These are phyloP conservation scores for Aphidius ervi DNA, from an alignment of 1,140 invertebrate species.

Conservation along the genomic window DNA sequence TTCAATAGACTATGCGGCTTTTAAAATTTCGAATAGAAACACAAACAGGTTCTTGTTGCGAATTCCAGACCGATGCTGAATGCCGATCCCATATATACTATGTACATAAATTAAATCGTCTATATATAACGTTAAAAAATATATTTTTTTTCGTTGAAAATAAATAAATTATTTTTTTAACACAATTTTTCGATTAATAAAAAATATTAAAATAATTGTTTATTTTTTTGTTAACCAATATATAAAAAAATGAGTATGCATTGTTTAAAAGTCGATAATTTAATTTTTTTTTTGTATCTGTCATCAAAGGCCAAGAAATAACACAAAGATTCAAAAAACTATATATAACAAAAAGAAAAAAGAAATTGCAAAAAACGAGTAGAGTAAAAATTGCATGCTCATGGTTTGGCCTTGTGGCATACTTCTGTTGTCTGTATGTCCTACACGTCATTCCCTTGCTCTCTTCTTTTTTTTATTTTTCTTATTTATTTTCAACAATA, in stretches of 20 bases:
- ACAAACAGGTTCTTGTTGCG: slow-evolving; percentile 42
- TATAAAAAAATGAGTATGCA: too few relatives aligned
- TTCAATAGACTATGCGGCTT: slow-evolving; percentile 36
- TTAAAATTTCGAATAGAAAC: slow-evolving; percentile 32
- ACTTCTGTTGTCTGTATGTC: slow-evolving; percentile 25
- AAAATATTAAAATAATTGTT: too few relatives aligned
- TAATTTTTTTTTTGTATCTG: neutral
- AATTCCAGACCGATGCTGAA: slow-evolving; percentile 43
- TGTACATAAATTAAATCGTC: slow-evolving; percentile 35
- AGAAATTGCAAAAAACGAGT: neutral
- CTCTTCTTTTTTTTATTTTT: slow-evolving; percentile 20
- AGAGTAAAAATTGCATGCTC: slow-evolving; percentile 14
- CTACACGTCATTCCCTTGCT: slow-evolving; percentile 14
- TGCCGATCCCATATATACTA: slow-evolving; percentile 18
- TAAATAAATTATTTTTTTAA: too few relatives aligned
- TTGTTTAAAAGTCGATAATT: neutral
- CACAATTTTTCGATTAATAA: too few relatives aligned
- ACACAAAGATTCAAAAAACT: slow-evolving; percentile 1
- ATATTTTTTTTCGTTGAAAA: neutral
- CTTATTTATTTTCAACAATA: too few relatives aligned
- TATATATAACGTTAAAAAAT: neutral
- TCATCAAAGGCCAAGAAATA: neutral
- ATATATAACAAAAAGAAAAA: neutral
- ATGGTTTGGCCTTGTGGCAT: slow-evolving; percentile 44
- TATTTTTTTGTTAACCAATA: too few relatives aligned